phyloP scores from a whole-genome alignment of 2,888 invertebrate genomes.

The Mystacides longicornis region DNA sequence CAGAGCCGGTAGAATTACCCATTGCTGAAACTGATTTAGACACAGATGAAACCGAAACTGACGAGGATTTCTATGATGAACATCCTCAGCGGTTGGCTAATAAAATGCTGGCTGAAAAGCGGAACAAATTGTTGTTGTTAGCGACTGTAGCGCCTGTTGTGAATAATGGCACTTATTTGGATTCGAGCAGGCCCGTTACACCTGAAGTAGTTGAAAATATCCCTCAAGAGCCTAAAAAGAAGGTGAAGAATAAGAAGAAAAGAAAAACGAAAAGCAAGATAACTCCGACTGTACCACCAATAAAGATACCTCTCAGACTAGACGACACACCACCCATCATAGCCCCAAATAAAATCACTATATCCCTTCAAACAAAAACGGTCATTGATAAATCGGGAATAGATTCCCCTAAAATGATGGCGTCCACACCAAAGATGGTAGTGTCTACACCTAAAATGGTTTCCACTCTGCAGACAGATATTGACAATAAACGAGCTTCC shows the following conservation, averaged over 20 bases:
- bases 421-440: no score
- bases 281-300: slow-evolving; percentile 43
- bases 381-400: slow-evolving; percentile 39
- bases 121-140: slow-evolving; percentile 57
- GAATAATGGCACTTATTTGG: slow-evolving; percentile 53
- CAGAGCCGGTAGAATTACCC: slow-evolving; percentile 50
- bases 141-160: slow-evolving; percentile 58
- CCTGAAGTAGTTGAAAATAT: slow-evolving; percentile 45
- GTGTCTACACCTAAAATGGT: slow-evolving; percentile 27
- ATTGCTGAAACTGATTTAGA: slow-evolving; percentile 78
- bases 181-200: slow-evolving; percentile 57
- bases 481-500: slow-evolving; percentile 64
- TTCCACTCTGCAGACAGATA: slow-evolving; percentile 42
- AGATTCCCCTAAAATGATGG: slow-evolving; percentile 1
- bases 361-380: slow-evolving; percentile 46
- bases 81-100: slow-evolving; percentile 69
- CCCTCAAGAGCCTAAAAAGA: slow-evolving; percentile 40
- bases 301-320: slow-evolving; percentile 46
- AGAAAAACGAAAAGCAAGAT: slow-evolving; percentile 40
- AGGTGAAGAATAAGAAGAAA: slow-evolving; percentile 62
- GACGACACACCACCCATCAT: slow-evolving; percentile 35
- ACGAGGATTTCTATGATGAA: slow-evolving; percentile 83
- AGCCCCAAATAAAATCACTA: slow-evolving; percentile 37
- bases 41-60: slow-evolving; percentile 77
- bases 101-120: slow-evolving; percentile 66